Conservation (phyloP, 2,888 invertebrate genomes). For the Apodemia duryi region DNA sequence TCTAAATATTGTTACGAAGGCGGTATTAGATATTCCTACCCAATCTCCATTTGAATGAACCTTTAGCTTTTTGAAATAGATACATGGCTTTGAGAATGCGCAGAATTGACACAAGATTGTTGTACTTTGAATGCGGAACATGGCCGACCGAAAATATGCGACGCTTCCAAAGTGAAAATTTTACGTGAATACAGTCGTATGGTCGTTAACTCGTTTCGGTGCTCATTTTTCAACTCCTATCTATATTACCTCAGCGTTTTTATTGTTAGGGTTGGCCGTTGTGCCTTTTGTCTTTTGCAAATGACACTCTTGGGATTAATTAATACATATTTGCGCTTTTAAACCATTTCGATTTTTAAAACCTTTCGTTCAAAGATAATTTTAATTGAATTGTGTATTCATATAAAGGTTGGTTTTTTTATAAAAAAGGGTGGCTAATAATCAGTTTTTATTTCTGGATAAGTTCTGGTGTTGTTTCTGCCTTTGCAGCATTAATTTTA, state of each 20-base stretch:
- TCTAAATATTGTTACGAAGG: conserved; percentile 25
- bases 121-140: conserved; percentile 40
- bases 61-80: conserved; percentile 43
- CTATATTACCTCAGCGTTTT: conserved; percentile 20
- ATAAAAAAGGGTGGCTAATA: too few relatives aligned
- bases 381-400: too few relatives aligned
- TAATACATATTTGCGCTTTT: background rate
- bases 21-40: conserved; percentile 12
- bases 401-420: too few relatives aligned
- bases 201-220: conserved; percentile 19
- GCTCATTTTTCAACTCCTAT: conserved; percentile 16
- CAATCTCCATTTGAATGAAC: conserved; percentile 51
- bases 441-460: too few relatives aligned
- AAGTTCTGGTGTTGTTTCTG: too few relatives aligned
- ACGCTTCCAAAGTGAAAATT: conserved; percentile 18
- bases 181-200: conserved; percentile 17
- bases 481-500: too few relatives aligned
- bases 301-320: conserved; percentile 1
- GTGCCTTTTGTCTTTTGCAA: conserved; percentile 17
- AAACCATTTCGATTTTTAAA: background rate
- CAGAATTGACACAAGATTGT: conserved; percentile 59
- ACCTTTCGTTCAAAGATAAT: too few relatives aligned
- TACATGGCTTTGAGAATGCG: conserved; percentile 52
- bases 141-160: conserved; percentile 19
- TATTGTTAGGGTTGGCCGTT: conserved; percentile 19